Conservation (phyloP, 1,140 invertebrate species). For the Adoxophyes honmai region DNA sequence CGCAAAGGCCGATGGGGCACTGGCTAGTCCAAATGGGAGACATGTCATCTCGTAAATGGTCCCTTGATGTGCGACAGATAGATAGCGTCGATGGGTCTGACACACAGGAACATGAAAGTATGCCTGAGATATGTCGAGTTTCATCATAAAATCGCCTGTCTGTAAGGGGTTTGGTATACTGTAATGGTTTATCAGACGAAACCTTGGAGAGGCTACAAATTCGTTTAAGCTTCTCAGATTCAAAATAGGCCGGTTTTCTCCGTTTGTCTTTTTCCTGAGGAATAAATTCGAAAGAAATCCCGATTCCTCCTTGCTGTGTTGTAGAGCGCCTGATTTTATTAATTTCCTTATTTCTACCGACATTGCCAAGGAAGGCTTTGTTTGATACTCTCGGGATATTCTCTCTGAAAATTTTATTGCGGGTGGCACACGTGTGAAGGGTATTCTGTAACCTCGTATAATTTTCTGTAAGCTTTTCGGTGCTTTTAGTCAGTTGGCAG, state of each 20-base stretch:
- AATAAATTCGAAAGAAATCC: slow-evolving; percentile 16
- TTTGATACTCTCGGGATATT: background rate
- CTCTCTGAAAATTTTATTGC: too few species aligned
- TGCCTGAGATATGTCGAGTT: slow-evolving; percentile 39
- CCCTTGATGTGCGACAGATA: slow-evolving; percentile 30
- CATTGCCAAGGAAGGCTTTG: background rate
- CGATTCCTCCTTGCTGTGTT: slow-evolving; percentile 14
- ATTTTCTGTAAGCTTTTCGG: too few species aligned
- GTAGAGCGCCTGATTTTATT: slow-evolving; percentile 24
- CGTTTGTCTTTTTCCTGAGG: slow-evolving; percentile 19
- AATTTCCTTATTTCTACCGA: background rate
- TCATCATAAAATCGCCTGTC: slow-evolving; percentile 29
- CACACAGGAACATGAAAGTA: slow-evolving; percentile 43
- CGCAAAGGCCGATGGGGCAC: slow-evolving; percentile 21
- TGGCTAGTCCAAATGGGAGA: slow-evolving; percentile 32
- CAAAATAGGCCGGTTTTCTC: slow-evolving; percentile 3
- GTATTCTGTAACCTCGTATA: too few species aligned
- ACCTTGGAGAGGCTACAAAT: slow-evolving; percentile 10
- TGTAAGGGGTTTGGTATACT: slow-evolving; percentile 23
- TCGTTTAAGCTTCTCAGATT: slow-evolving; percentile 30
- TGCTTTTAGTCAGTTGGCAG: too few species aligned
- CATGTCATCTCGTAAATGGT: slow-evolving; percentile 39
- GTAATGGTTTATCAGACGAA: slow-evolving; percentile 23
- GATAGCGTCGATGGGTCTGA: slow-evolving; percentile 27
- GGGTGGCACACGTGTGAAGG: too few species aligned